Evolutionary conservation across 2,797 vertebrate species (phyloP).

Genomic region (Buceros bicornis): DNA sequence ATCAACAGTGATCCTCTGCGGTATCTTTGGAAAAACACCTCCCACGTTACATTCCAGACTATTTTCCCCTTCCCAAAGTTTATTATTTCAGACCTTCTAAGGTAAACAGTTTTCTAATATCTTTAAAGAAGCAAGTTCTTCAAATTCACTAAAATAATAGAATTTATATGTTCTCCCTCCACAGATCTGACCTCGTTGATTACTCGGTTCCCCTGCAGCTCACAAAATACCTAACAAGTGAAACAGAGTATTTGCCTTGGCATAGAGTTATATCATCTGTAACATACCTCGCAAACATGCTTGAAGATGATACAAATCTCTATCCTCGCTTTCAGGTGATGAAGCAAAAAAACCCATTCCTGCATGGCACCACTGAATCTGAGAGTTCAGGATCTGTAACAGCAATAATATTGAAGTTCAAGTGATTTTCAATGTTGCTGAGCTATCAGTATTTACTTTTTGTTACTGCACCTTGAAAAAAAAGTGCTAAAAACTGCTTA

Average conservation of each 20-base stretch:
- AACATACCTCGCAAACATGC: conserved; percentile 89
- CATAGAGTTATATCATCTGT: conserved; percentile 83
- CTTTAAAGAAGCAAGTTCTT: not conserved
- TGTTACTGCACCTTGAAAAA: not conserved
- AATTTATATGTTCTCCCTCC: conserved; percentile 14
- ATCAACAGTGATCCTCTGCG: not conserved
- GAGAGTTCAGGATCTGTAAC: not conserved
- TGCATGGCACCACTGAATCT: not conserved
- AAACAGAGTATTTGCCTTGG: conserved; percentile 91
- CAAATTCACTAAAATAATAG: conserved; percentile 24
- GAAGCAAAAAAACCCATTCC: not conserved
- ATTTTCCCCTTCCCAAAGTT: not conserved
- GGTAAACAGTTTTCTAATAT: not conserved
- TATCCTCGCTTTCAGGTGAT: conserved; percentile 89
- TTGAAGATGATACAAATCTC: conserved; percentile 81
- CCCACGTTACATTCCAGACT: not conserved
- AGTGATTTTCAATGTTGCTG: not conserved
- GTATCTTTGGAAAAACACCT: not conserved
- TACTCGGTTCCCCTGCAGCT: conserved; percentile 87
- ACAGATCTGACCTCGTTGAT: conserved; percentile 85
- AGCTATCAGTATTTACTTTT: not conserved
- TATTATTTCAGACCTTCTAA: not conserved
- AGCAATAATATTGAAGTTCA: not conserved
- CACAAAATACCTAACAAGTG: conserved; percentile 87
- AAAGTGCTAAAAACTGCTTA: not conserved